Conservation (phyloP, 2,888 invertebrate genomes). For the Pristionchus japonicus region DNA sequence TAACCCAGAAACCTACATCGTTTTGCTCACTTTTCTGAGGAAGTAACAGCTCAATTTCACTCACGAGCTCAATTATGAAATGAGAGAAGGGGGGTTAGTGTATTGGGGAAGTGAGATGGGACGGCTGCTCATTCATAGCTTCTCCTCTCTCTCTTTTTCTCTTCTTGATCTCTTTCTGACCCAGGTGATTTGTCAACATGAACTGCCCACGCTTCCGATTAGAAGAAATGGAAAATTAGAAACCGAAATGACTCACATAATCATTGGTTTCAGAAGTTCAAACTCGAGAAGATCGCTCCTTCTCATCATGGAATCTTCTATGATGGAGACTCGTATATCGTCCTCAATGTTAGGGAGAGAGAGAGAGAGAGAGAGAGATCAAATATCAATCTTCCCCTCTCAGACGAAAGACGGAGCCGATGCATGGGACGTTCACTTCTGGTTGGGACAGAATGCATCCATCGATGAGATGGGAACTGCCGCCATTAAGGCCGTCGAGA, state of each 20-base stretch:
- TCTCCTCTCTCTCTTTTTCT: background rate
- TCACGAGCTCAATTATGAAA: background rate
- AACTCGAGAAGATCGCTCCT: slow-evolving; percentile 70
- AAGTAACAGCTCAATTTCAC: background rate
- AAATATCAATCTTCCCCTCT: slow-evolving; percentile 24
- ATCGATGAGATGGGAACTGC: slow-evolving; percentile 79
- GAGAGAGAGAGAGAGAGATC: background rate
- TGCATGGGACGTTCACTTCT: slow-evolving; percentile 88
- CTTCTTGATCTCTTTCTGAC: background rate
- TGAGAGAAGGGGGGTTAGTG: background rate
- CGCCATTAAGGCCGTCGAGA: slow-evolving; percentile 83
- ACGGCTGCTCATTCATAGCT: slow-evolving; percentile 2
- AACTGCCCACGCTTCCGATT: background rate
- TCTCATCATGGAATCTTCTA: slow-evolving; percentile 75
- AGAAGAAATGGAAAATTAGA: background rate
- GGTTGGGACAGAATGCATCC: slow-evolving; percentile 84
- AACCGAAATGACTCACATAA: background rate
- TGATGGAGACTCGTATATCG: slow-evolving; percentile 76
- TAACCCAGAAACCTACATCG: background rate
- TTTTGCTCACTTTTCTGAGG: background rate
- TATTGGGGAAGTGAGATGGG: background rate
- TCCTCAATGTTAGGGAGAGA: slow-evolving; percentile 80
- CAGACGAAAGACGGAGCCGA: slow-evolving; percentile 67
- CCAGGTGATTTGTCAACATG: background rate
- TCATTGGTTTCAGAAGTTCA: slow-evolving; percentile 75